These are phyloP conservation scores for Bombus sylvicola DNA, from an alignment of 1,140 invertebrate genomes.

Conservation along the genomic window DNA sequence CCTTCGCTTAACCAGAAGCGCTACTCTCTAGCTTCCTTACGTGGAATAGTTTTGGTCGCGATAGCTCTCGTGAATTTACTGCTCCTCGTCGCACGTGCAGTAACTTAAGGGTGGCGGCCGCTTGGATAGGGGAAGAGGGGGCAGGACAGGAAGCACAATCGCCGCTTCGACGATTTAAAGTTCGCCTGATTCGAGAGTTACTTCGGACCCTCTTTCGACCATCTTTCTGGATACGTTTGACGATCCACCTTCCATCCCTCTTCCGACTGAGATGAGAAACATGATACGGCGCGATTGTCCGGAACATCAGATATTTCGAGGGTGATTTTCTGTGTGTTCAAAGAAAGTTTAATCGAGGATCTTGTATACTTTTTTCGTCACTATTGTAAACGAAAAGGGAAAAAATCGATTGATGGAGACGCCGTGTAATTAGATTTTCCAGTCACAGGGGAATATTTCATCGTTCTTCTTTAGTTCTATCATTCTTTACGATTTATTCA, in stretches of 20 bases:
- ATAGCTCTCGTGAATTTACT: slow-evolving; percentile 67
- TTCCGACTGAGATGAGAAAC: slow-evolving; percentile 21
- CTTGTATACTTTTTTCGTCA: neutral
- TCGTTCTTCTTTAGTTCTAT: no score
- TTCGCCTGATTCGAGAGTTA: slow-evolving; percentile 52
- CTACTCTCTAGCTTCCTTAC: slow-evolving; percentile 38
- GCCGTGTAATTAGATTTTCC: neutral
- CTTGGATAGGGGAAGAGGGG: neutral
- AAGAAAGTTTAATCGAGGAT: neutral
- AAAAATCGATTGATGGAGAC: neutral
- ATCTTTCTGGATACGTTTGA: slow-evolving; percentile 25
- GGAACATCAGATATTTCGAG: neutral
- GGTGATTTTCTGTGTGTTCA: neutral
- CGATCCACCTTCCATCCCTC: neutral
- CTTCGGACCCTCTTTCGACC: slow-evolving; percentile 11
- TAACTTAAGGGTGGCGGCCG: slow-evolving; percentile 46
- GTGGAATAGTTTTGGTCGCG: slow-evolving; percentile 62
- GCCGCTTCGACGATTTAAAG: slow-evolving; percentile 59
- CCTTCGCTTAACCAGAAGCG: slow-evolving; percentile 6
- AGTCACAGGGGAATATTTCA: no score
- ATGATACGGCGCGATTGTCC: slow-evolving; percentile 6
- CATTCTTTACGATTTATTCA: no score
- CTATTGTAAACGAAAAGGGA: neutral
- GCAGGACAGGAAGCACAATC: slow-evolving; percentile 14
- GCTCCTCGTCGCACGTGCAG: slow-evolving; percentile 59